These are phyloP conservation scores for Oscheius sp. DNA, from an alignment of 2,888 invertebrate species.

Conservation along the genomic window DNA sequence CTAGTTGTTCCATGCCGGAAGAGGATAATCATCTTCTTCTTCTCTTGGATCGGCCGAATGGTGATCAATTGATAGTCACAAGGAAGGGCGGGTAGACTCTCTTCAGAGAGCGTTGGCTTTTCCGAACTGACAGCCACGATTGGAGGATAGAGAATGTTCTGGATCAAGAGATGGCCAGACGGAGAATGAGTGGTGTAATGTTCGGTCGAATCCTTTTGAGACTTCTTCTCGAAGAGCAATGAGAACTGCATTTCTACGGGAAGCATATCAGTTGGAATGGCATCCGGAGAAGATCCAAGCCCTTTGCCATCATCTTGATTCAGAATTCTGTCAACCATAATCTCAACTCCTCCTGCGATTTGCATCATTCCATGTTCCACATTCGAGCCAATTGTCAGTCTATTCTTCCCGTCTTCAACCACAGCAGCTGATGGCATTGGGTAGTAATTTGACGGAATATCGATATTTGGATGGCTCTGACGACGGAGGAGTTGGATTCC, in stretches of 20 bases:
- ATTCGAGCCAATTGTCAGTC: conserved; percentile 32
- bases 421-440: conserved; percentile 59
- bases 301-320: conserved; percentile 61
- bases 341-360: conserved; percentile 29
- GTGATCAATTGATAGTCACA: conserved; percentile 53
- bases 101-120: conserved; percentile 5
- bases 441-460: conserved; percentile 49
- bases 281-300: conserved; percentile 41
- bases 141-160: conserved; percentile 33
- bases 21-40: conserved; percentile 32
- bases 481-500: conserved; percentile 49
- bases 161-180: conserved; percentile 26
- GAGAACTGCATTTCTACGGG: conserved; percentile 53
- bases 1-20: conserved; percentile 33
- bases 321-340: conserved; percentile 50
- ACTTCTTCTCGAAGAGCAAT: conserved; percentile 39
- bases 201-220: conserved; percentile 4
- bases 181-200: conserved; percentile 29
- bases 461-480: conserved; percentile 29
- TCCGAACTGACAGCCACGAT: conserved; percentile 13
- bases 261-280: conserved; percentile 49
- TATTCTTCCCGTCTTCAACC: conserved; percentile 25
- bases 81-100: conserved; percentile 35
- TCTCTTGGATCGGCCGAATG: conserved; percentile 32
- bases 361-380: conserved; percentile 40